Evolutionary conservation across 2,888 invertebrate species (phyloP).

Genomic region (Axea sp.): DNA sequence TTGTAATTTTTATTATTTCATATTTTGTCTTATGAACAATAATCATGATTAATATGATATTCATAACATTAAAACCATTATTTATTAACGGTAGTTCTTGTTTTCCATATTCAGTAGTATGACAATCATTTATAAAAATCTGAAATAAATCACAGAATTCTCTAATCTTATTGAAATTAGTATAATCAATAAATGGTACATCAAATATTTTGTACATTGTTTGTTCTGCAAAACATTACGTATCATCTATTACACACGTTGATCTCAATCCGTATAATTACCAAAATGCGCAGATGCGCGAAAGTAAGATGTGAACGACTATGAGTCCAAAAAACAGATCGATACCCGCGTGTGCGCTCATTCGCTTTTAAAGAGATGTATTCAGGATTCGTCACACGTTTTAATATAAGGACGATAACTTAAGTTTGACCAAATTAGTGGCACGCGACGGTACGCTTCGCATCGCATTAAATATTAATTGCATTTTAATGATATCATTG

Average conservation of each 20-base stretch:
- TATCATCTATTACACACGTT: not conserved
- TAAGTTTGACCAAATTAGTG: constrained; percentile 6
- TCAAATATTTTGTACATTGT: too few species aligned
- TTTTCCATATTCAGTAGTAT: too few species aligned
- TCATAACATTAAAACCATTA: too few species aligned
- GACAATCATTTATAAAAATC: too few species aligned
- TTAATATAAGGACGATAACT: constrained; percentile 9
- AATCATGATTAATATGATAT: too few species aligned
- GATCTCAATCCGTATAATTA: constrained; percentile 42
- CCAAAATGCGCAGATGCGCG: constrained; percentile 60
- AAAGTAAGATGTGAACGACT: constrained; percentile 50
- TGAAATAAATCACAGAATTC: too few species aligned
- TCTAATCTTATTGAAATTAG: too few species aligned
- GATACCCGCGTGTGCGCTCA: constrained; percentile 62
- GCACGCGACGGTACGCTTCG: not conserved
- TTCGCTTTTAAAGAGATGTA: constrained; percentile 56
- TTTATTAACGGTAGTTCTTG: too few species aligned
- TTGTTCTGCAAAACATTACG: too few species aligned
- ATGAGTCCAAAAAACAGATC: constrained; percentile 61
- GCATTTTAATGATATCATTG: not conserved
- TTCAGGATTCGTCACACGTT: constrained; percentile 32
- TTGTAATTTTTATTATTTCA: too few species aligned
- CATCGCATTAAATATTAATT: not conserved
- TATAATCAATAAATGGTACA: too few species aligned
- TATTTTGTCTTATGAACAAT: too few species aligned